A percentile compares a stretch with the other conserved stretches of the same genome.
Evolutionary conservation across 2,797 vertebrate species (phyloP).

Genomic region (Gymnothorax javanicus): DNA sequence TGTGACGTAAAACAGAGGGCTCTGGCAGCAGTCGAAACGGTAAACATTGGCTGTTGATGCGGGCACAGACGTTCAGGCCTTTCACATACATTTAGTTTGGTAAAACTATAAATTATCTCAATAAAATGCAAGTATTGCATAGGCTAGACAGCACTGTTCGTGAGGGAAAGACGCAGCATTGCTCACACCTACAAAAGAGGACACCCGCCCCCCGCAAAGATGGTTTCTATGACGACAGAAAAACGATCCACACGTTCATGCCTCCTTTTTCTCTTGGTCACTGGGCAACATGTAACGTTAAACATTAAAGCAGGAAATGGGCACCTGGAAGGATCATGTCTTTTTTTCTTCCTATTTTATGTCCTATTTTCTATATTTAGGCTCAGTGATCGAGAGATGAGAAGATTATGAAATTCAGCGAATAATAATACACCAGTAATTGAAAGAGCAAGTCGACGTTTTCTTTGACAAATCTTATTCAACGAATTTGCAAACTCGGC

Average conservation of each 20-base stretch:
- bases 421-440: not conserved
- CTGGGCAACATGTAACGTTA: slow-evolving; percentile 64
- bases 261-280: slow-evolving; percentile 49
- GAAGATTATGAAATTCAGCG: not conserved
- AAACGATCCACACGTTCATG: slow-evolving; percentile 55
- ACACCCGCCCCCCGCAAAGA: slow-evolving; percentile 43
- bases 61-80: too few relatives aligned
- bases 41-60: too few relatives aligned
- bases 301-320: slow-evolving; percentile 57
- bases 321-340: slow-evolving; percentile 49
- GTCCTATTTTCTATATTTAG: not conserved
- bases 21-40: too few relatives aligned
- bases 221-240: slow-evolving; percentile 62
- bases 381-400: not conserved
- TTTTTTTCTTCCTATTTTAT: slow-evolving; percentile 28
- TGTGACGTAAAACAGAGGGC: too few relatives aligned
- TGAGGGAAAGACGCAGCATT: slow-evolving; percentile 22
- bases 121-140: too few relatives aligned
- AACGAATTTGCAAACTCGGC: not conserved
- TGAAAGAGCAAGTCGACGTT: not conserved
- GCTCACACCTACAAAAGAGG: slow-evolving; percentile 37
- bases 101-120: too few relatives aligned
- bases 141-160: not conserved
- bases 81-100: too few relatives aligned
- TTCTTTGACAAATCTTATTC: not conserved